These are phyloP conservation scores for Caenorhabditis sp. DNA, from an alignment of 2,888 invertebrate genomes.

Conservation along the genomic window DNA sequence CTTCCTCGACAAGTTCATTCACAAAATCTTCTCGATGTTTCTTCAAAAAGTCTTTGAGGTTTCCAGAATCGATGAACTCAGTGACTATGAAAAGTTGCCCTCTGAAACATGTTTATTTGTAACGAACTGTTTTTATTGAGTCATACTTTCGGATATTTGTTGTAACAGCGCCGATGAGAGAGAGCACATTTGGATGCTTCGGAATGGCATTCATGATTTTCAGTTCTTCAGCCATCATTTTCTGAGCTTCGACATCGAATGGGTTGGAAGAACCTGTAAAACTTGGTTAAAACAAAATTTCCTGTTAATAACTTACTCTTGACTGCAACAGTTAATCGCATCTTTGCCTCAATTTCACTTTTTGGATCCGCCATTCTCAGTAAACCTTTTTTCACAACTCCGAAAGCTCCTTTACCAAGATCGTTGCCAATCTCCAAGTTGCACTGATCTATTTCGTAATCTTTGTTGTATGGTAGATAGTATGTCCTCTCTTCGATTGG, in stretches of 20 bases:
- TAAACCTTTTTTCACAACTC: constrained; percentile 66
- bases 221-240: constrained; percentile 72
- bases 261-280: constrained; percentile 51
- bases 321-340: constrained; percentile 67
- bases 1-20: constrained; percentile 54
- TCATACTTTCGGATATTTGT: constrained; percentile 68
- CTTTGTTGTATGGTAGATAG: constrained; percentile 59
- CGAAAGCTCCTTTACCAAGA: constrained; percentile 72
- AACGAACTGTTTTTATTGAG: background rate
- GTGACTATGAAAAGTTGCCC: constrained; percentile 70
- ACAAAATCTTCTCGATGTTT: constrained; percentile 42
- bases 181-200: constrained; percentile 73
- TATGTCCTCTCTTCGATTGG: constrained; percentile 68
- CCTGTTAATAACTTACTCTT: constrained; percentile 62
- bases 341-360: constrained; percentile 56
- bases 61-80: constrained; percentile 69
- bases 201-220: constrained; percentile 74
- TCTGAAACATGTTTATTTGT: constrained; percentile 54
- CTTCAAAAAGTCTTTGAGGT: constrained; percentile 59
- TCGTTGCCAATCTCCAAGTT: constrained; percentile 50
- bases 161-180: constrained; percentile 72
- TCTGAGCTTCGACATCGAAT: constrained; percentile 61
- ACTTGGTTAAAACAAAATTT: background rate
- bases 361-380: constrained; percentile 59
- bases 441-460: constrained; percentile 60